Evolutionary conservation across 2,797 vertebrate genomes (phyloP), one percentile per base, ranked within the genome.

Genomic region (Helicolenus hilgendorfi): DNA sequence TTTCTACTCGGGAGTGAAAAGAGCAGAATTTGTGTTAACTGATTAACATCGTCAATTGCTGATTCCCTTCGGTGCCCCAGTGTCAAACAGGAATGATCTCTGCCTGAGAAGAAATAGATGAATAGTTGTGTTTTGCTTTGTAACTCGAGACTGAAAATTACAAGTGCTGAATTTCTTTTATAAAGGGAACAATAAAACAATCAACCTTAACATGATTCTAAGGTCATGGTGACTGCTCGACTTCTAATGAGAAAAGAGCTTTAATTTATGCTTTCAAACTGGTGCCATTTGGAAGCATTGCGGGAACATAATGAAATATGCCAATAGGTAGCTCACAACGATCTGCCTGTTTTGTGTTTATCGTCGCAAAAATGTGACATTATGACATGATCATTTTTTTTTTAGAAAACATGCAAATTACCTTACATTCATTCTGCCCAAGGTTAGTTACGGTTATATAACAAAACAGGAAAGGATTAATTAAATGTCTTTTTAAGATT

Each of bases 181-280:
- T 58, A 35, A 26, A 83, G 13, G 27, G 73, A 85, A 90, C 49
- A 86, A 83, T 77, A 36, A 81, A 81, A 82, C 45, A 87, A 72
- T 64, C 59, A 70, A 45, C 35, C 15, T 75, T 41, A 56, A 79
- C 59, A 38, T 24, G 35, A 79, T 11, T 71, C 41, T 4, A 36
- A 56, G 65, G 78, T 87, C 79, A 89, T 56, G 60, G 29, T 76
- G 26, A 82, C 20, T 65, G 63, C 22, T 64, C 0, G 3, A 53
- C 15, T 33, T 86, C 22, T 78, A 59, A 68, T 62, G 27, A 36
- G 20, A 68, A 62, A 76, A 78, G 24, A 69, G 14, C 18, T 87
- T 84, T 38, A 41, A 68, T 73, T 67, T 75, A 65, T 68, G 35
- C 26, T 45, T 88, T 89, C 20, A 56, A 79, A 83, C 56, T n/a